phyloP scores from a whole-genome alignment of 2,797 vertebrate species.

The Podarcis lilfordi region DNA sequence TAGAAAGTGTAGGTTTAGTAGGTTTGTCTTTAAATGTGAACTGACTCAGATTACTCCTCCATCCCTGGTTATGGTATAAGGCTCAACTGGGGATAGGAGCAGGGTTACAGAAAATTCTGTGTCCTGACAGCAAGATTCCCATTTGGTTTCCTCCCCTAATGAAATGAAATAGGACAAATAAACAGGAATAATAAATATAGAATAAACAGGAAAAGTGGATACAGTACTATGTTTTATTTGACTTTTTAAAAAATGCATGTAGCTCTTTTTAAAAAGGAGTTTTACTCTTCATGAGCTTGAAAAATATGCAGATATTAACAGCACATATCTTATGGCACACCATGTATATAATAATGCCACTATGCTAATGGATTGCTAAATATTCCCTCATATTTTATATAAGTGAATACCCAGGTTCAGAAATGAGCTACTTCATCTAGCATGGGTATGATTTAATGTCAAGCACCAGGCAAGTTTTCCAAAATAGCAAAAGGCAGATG shows the following conservation, averaged over 20 bases:
- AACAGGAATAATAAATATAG: too few species aligned
- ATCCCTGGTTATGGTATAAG: neutral
- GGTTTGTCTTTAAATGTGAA: too few species aligned
- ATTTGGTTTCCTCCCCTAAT: neutral
- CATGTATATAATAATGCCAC: conserved; percentile 24
- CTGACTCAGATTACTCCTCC: too few species aligned
- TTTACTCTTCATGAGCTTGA: neutral
- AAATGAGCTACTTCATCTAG: conserved; percentile 34
- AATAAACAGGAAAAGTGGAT: too few species aligned
- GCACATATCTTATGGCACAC: conserved; percentile 26
- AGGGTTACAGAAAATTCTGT: neutral
- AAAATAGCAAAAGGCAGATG: conserved; percentile 23
- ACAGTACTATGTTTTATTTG: too few species aligned
- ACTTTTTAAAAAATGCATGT: neutral
- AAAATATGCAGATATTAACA: neutral
- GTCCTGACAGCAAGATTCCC: neutral
- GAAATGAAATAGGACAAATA: too few species aligned
- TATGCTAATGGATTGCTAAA: conserved; percentile 46
- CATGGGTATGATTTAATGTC: conserved; percentile 32
- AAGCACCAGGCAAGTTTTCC: neutral
- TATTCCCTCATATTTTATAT: conserved; percentile 43
- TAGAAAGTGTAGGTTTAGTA: too few species aligned
- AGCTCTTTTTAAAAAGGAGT: neutral
- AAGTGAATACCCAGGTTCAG: conserved; percentile 19
- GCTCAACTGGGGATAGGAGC: neutral